Evolutionary conservation across 2,888 invertebrate species (phyloP), one percentile per base, ranked within the genome.

Genomic region (Trisateles emortualis): DNA sequence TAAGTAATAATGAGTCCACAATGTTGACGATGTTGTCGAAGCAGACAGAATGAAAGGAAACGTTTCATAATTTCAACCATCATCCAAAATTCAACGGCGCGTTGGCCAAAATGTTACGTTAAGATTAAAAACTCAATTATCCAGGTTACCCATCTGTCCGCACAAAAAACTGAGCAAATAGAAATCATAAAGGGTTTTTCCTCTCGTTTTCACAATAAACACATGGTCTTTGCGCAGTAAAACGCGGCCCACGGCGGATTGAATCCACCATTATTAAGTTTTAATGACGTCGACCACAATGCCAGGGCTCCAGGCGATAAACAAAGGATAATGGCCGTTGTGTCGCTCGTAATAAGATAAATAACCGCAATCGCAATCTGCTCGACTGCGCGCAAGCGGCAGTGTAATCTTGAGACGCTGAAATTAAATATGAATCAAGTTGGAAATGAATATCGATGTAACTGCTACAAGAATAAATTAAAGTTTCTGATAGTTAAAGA

Each of bases 201-300:
- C 64, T 66, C 49, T 57, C 59, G 52, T 70, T 77, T 75, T 69
- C 68, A 73, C 63, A 78, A 80, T 76, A 81, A 81, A 78, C 77
- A 79, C 75, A 76, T 76, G 75, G 74, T 68, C 50, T 65, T 61
- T 60, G 60, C 59, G 58, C 70, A 64, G 63, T 67, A 68, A 76
- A 79, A 75, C 65, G 75, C 69, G 66, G 77, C 81, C 78, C 73
- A 74, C 74, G 69, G 79, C 77, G 71, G 76, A 84, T 86, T 83
- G 77, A 84, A 86, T 83, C 82, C 81, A 59, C 79, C 83, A 85
- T 89, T 89, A 88, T 88, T 86, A 88, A 88, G 84, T 88, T 90
- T 90, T 89, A 89, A 89, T 88, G 89, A 88, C 84, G 84, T 76
- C 76, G 71, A 65, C 81, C 83, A 83, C 84, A 83, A 84, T 80